Evolutionary conservation across 2,888 invertebrate genomes (phyloP).

Genomic region (Lypha dubia): DNA sequence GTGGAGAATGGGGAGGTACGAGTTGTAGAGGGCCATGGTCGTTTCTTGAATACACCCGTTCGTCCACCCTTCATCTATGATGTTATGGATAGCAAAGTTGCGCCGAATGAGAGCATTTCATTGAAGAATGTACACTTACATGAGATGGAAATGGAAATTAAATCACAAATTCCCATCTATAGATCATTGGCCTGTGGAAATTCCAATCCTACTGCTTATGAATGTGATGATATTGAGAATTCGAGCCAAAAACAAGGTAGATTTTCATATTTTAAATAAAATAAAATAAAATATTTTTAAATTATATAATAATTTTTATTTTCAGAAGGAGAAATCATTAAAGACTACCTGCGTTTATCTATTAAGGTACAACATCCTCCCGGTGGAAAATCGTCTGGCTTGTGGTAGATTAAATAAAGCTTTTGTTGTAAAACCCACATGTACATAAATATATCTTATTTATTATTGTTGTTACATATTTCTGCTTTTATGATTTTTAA

Average conservation of each 20-base stretch:
- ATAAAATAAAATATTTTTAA: too few relatives aligned
- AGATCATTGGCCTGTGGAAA: slow-evolving; percentile 39
- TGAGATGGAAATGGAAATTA: slow-evolving; percentile 72
- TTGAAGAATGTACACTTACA: slow-evolving; percentile 47
- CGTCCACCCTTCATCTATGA: slow-evolving; percentile 91
- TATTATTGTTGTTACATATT: background rate
- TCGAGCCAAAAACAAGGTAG: slow-evolving; percentile 3
- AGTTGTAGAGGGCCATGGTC: slow-evolving; percentile 94
- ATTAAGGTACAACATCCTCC: slow-evolving; percentile 95
- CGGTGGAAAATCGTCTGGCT: slow-evolving; percentile 93
- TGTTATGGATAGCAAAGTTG: slow-evolving; percentile 76
- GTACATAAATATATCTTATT: background rate
- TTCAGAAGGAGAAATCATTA: slow-evolving; percentile 89
- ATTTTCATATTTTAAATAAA: background rate
- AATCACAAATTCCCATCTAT: slow-evolving; percentile 63
- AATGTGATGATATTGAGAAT: slow-evolving; percentile 14
- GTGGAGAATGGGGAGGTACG: slow-evolving; percentile 94
- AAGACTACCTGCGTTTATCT: slow-evolving; percentile 88
- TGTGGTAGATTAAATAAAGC: slow-evolving; percentile 88
- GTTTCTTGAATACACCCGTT: slow-evolving; percentile 91
- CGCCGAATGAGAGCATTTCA: slow-evolving; percentile 12
- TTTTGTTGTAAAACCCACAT: background rate
- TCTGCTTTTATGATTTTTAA: background rate
- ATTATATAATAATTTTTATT: too few relatives aligned
- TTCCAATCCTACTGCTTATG: slow-evolving; percentile 39